Base-by-base conservation (phyloP, 2,113 vertebrate species). In the Polypterus bichir region DNA sequence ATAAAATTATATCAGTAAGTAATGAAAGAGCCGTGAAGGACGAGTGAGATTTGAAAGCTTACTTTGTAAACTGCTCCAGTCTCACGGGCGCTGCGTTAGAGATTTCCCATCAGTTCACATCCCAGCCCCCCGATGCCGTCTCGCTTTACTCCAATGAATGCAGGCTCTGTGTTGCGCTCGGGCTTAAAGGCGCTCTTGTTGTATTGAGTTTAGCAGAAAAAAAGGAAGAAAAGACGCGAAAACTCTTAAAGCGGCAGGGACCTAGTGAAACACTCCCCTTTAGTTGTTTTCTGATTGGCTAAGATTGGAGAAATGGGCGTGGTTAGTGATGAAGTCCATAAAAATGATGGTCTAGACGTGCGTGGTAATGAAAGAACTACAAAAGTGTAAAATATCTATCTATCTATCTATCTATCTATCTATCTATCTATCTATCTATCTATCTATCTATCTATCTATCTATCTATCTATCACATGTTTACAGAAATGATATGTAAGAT, bases 111-210 rank as follows among this genome's bases (percentile, higher is more conserved):
- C 78, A 80, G 27, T 27, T 27, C 27, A 27, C 66, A 53, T 62
- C 65, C 66, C 54, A 53, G 61, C 49, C 44, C 56, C 52, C 56
- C 51, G 27, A 65, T 62, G 59, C 65, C 60, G 54, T 77, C 77
- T 81, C 76, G 74, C 76, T 62, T 71, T 70, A 77, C 79, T 74
- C 69, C 73, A 61, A 85, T 88, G 82, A 88, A 88, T 88, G 82
- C 77, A 70, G 63, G 79, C 84, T 86, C 84, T 88, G 83, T 87
- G 82, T 83, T 70, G 54, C 68, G 73, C 60, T 49, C 69, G 72
- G 66, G 71, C 82, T 88, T 86, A 86, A 88, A 88, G 83, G 71
- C 76, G 6, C 79, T 77, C 79, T 79, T 88, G 86, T 84, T 88
- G 76, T 75, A 70, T 69, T 70, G 46, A 74, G 10, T 6, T 27